Base-by-base conservation (phyloP, 2,888 invertebrate genomes). In the Chouioia cunea region DNA sequence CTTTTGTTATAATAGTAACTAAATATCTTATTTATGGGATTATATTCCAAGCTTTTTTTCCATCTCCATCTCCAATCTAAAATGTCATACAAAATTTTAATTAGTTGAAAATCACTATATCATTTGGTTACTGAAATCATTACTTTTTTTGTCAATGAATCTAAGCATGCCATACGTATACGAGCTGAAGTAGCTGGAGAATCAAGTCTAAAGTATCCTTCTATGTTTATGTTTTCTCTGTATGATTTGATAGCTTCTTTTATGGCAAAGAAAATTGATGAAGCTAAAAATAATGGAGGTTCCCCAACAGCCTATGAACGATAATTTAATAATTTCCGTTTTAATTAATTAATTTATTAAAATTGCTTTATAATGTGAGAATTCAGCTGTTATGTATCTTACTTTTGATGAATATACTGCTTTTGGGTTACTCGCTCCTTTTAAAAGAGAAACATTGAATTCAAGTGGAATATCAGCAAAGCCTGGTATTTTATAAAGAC, bases 401-500 rank as follows among this genome's bases (percentile, higher is more conserved):
- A 95, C 97, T 91, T 98, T 98, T 1, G 97, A 98, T 0, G 97
- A 97, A 85, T 94, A 97, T 8, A 98, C 94, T 20, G 97, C 97
- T 80, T 93, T 89, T 0, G 93, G 93, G 87, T 98, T 98, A 0
- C 94, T 90, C 43, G 93, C 92, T n/a, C 95, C 96, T 82, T 95
- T 96, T 47, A 99, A 87, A 60, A 99, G 87, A 4, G 95, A 93
- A 0, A 99, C 97, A 84, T 97, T 96, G 81, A 99, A 96, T 83
- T 95, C 93, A 58, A 90, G 88, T 0, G 98, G 98, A 81, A 97
- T 96, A 82, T 97, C 96, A 0, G 93, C 91, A 82, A 97, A 96
- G 0, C 95, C 95, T 12, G 98, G 98, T 60, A 98, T 90, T 87
- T 98, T 98, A 82, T 98, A 98, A 70, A 93, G 93, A 36, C 97